Conservation (phyloP, 2,888 invertebrate species). For the Aleiodes leptofemur region DNA sequence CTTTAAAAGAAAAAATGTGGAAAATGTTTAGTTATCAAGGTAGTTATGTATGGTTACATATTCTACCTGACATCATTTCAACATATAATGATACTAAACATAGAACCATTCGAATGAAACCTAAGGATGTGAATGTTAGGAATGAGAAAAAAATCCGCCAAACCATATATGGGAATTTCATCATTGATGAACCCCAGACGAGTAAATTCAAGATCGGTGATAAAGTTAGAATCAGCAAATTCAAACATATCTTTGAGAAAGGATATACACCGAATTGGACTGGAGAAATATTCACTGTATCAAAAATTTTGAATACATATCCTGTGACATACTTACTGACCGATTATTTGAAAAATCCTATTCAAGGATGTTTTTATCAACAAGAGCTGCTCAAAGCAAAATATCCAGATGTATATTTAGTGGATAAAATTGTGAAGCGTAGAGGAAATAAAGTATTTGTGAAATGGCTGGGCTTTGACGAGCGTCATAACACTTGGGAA, state of each 20-base stretch:
- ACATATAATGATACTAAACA: conserved; percentile 66
- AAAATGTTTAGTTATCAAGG: conserved; percentile 7
- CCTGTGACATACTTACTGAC: conserved; percentile 61
- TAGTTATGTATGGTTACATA: conserved; percentile 45
- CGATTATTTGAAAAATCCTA: conserved; percentile 53
- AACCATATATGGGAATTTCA: too few relatives aligned
- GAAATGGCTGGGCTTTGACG: conserved; percentile 37
- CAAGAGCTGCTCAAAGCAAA: conserved; percentile 53
- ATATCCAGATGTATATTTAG: conserved; percentile 41
- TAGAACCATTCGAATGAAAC: conserved; percentile 66
- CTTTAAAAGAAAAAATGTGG: conserved; percentile 42
- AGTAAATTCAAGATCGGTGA: conserved; percentile 60
- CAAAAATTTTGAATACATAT: not conserved
- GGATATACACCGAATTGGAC: conserved; percentile 29
- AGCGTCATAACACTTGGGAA: conserved; percentile 41
- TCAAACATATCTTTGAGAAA: not conserved
- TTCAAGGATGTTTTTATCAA: conserved; percentile 61
- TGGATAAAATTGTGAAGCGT: conserved; percentile 42
- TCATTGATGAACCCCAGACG: too few relatives aligned
- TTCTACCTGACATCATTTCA: conserved; percentile 42
- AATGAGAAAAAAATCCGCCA: conserved; percentile 41
- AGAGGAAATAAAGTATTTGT: conserved; percentile 38
- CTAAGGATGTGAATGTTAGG: conserved; percentile 41
- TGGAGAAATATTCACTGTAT: too few relatives aligned
- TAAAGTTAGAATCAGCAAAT: conserved; percentile 59